Percentiles rank a stretch among this genome's conserved stretches.
These are phyloP conservation scores for Bos indicus DNA, from an alignment of 2,113 vertebrate species.

Conservation along the genomic window DNA sequence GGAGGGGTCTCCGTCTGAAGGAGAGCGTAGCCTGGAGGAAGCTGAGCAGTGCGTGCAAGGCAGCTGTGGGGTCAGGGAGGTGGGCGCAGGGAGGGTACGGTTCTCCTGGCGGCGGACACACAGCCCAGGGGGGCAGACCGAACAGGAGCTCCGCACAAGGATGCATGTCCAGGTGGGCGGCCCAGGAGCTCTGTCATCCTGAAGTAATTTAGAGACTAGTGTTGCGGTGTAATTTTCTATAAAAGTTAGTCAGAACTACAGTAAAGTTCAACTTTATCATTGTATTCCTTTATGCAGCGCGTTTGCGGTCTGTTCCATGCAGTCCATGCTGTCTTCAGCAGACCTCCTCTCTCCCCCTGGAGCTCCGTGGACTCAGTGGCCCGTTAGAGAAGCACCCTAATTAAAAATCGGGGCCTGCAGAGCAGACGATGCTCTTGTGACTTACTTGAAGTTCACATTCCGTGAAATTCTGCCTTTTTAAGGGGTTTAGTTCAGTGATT, in stretches of 20 bases:
- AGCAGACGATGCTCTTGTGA: background rate
- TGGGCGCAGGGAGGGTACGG: background rate
- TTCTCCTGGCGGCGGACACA: background rate
- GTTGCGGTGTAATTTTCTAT: background rate
- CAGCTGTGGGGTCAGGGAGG: background rate
- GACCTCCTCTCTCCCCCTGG: background rate
- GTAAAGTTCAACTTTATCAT: background rate
- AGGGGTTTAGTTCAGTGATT: too few species aligned
- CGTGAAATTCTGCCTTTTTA: background rate
- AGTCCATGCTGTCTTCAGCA: too few species aligned
- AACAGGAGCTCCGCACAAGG: too few species aligned
- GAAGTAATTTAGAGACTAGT: background rate
- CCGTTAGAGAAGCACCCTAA: background rate
- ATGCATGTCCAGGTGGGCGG: background rate
- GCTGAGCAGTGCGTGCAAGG: background rate
- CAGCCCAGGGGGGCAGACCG: background rate
- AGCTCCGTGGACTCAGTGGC: background rate
- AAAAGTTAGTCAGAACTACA: background rate
- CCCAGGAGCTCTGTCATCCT: background rate
- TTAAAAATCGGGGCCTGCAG: background rate
- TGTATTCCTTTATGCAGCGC: background rate
- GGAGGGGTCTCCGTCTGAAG: background rate
- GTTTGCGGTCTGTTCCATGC: rapidly evolving
- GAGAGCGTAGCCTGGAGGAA: background rate
- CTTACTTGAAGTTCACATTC: background rate